phyloP scores from a whole-genome alignment of 2,888 invertebrate species.

The Andricus quercusramuli region DNA sequence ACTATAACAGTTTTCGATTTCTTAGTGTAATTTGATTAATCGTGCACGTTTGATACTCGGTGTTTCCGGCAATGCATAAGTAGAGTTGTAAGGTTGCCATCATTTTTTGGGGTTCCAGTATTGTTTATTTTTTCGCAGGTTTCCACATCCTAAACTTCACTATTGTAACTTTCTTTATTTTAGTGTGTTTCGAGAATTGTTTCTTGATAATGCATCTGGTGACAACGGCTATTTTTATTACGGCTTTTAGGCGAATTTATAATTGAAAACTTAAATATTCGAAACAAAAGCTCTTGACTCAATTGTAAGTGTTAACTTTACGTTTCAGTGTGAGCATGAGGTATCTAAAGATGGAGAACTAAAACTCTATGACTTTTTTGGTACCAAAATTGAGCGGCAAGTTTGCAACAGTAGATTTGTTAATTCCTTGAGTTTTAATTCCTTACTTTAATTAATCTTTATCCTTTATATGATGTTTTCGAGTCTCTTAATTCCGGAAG shows the following conservation, averaged over 20 bases:
- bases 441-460: background rate
- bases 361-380: background rate
- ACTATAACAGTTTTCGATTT: background rate
- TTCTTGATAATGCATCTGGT: too few relatives aligned
- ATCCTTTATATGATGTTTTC: background rate
- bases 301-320: too few relatives aligned
- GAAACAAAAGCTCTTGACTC: too few relatives aligned
- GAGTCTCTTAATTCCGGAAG: background rate
- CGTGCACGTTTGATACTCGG: constrained; percentile 34
- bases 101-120: background rate
- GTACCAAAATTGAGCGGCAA: background rate
- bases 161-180: too few relatives aligned
- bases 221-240: too few relatives aligned
- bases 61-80: constrained; percentile 29
- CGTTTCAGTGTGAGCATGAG: too few relatives aligned
- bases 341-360: background rate
- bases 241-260: too few relatives aligned
- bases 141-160: background rate
- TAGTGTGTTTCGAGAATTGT: too few relatives aligned
- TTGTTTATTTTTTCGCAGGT: background rate
- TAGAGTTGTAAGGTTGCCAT: constrained; percentile 16
- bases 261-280: too few relatives aligned
- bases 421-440: background rate
- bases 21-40: constrained; percentile 28
- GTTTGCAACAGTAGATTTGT: background rate